Base-by-base conservation (phyloP, 92 coral and sea anemone species). In the Zoanthus gigantus region DNA sequence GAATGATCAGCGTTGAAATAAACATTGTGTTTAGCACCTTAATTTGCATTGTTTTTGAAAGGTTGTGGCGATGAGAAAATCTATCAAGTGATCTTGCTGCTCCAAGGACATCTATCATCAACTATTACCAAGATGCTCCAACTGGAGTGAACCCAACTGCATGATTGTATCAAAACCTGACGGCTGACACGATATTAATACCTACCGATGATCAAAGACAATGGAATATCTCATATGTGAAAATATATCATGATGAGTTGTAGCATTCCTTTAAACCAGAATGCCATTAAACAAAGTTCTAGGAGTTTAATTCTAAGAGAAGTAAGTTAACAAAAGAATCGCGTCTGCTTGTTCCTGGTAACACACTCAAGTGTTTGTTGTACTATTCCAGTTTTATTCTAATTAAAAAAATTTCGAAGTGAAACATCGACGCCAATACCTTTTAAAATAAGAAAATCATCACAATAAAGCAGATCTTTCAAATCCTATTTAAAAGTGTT, bases 21-120 rank as follows among this genome's bases (percentile, higher is more conserved):
- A 81, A 81, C 85, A 65, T 44, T 18, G 84, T 80, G 85, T 81
- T 81, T 81, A 81, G 9, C 85, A 42, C 75, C 61, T 66, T 81
- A 81, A 81, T 81, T 71, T 65, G 75, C 47, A 71, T 71, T 65
- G 85, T 44, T 66, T 65, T 81, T 65, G 17, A 48, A 44, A 14
- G 52, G 56, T 42, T 34, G 34, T 42, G 75, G 60, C 66, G 85
- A 81, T 81, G 74, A 71, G 74, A 81, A 63, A 65, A 66, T 44
- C 85, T 45, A 67, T 65, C 50, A 79, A 81, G 85, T 81, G 74
- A 53, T 14, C 75, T 81, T 81, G 76, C 75, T 81, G 75, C 50
- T 81, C 45, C 37, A 81, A 81, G 34, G 76, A 53, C 56, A 45
- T 81, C 85, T 67, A 81, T 81, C 85, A 81, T 66, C 85, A 67